Conservation (phyloP, 2,797 vertebrate genomes). For the Danionella dracula region DNA sequence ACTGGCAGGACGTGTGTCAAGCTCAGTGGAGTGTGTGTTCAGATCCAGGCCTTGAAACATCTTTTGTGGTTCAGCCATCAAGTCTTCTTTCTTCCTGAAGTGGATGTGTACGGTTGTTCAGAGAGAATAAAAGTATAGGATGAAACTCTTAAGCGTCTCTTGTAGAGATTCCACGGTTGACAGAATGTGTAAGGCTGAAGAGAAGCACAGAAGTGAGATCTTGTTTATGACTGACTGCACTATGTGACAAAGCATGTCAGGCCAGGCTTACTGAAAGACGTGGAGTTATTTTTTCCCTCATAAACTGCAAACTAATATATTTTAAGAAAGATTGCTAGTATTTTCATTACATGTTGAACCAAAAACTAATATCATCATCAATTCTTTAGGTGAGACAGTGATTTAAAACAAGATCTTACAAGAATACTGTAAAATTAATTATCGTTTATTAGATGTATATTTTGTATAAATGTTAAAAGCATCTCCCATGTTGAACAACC, state of each 20-base stretch:
- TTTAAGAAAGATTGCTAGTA: no score
- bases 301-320: no score
- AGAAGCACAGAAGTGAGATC: neutral
- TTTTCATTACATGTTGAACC: no score
- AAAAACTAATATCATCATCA: no score
- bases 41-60: constrained; percentile 37
- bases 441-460: constrained; percentile 29
- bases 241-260: neutral
- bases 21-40: constrained; percentile 43
- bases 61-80: constrained; percentile 22
- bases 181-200: neutral
- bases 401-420: neutral
- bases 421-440: neutral
- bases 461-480: constrained; percentile 36
- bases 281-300: no score
- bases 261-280: neutral
- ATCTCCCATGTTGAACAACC: constrained; percentile 5
- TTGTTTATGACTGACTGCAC: neutral
- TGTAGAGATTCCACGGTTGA: constrained; percentile 1
- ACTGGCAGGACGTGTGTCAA: constrained; percentile 44
- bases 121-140: constrained; percentile 44
- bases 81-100: constrained; percentile 13
- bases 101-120: constrained; percentile 27
- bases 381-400: no score
- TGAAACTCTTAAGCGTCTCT: constrained; percentile 40